Conservation (phyloP, 2,113 vertebrate species). For the Gymnobelideus leadbeateri region DNA sequence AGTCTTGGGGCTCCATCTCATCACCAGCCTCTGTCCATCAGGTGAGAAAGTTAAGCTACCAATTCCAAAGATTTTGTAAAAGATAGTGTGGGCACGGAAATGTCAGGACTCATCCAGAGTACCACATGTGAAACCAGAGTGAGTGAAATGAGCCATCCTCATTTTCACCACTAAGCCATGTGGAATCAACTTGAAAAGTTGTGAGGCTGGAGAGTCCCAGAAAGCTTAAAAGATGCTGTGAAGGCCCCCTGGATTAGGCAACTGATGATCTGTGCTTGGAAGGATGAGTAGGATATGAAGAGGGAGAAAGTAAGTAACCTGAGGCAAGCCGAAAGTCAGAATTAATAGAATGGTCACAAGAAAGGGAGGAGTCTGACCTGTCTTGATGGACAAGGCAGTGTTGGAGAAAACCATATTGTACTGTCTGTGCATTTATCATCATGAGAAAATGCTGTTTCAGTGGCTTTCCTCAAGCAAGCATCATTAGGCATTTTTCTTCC, state of each 20-base stretch:
- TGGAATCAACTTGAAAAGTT: neutral
- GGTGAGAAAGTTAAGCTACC: neutral
- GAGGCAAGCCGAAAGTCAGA: neutral
- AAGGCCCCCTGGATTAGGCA: neutral
- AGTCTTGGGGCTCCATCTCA: neutral
- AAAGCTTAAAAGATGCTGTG: neutral
- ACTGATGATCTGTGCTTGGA: neutral
- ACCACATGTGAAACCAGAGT: neutral
- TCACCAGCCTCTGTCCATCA: neutral
- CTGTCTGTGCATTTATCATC: neutral
- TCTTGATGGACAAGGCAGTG: neutral
- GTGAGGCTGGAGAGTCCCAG: neutral
- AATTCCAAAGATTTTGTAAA: neutral
- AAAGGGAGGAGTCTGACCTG: neutral
- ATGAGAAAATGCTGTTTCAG: neutral
- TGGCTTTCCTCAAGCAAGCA: neutral
- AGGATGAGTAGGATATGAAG: neutral
- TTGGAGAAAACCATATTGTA: neutral
- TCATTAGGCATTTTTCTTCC: neutral
- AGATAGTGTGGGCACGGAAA: neutral
- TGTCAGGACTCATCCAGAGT: neutral
- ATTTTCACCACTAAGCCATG: neutral
- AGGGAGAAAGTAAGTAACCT: neutral
- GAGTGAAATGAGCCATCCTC: neutral
- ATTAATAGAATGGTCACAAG: neutral